Percentiles rank a stretch among this genome's conserved stretches.
Evolutionary conservation across 2,888 invertebrate genomes (phyloP).

Genomic region (Girardia tigrina): DNA sequence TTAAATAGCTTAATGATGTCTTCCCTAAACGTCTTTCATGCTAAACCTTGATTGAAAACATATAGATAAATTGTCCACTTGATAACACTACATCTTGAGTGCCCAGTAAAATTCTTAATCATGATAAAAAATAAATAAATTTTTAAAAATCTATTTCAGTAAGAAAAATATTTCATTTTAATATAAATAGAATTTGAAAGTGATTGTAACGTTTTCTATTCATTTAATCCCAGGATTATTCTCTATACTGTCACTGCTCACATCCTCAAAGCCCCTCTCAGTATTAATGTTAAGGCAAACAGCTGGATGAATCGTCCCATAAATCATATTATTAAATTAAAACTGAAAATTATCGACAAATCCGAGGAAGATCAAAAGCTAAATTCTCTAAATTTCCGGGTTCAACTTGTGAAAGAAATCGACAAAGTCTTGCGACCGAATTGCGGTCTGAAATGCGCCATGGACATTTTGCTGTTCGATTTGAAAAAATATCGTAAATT

Average conservation of each 20-base stretch:
- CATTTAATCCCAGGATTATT: not conserved
- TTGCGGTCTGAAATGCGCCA: not conserved
- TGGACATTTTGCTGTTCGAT: not conserved
- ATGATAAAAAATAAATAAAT: too few species aligned
- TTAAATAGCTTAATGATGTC: too few species aligned
- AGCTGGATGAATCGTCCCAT: not conserved
- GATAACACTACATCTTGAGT: too few species aligned
- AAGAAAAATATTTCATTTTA: too few species aligned
- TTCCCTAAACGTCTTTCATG: too few species aligned
- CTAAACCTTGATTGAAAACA: too few species aligned
- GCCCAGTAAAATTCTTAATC: too few species aligned
- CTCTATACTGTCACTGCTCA: not conserved
- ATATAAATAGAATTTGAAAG: too few species aligned
- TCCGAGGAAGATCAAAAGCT: not conserved
- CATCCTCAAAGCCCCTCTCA: not conserved
- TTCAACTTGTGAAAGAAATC: slow-evolving; percentile 2
- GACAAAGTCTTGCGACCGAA: slow-evolving; percentile 7
- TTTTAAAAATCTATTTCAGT: too few species aligned
- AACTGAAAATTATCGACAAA: not conserved
- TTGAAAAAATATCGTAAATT: not conserved
- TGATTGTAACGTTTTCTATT: too few species aligned
- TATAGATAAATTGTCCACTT: too few species aligned
- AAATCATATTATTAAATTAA: slow-evolving; percentile 5
- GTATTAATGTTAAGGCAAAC: not conserved
- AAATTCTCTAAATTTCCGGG: not conserved